Evolutionary conservation across 1,140 invertebrate species (phyloP), one percentile per base, ranked within the genome.

Genomic region (Agrypnia vestita): DNA sequence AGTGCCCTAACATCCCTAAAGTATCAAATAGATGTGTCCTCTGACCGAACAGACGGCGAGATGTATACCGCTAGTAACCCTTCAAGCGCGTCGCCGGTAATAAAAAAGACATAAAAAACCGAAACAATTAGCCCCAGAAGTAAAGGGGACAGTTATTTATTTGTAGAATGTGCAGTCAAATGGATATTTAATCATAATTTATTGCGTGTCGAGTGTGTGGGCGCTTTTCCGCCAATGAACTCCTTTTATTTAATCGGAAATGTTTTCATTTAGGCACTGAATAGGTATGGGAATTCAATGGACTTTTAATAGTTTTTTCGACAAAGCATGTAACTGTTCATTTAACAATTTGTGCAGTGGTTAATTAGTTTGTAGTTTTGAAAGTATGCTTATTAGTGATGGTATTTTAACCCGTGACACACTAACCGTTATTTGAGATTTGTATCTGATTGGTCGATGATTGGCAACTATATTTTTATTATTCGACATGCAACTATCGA

Each of bases 101-200:
- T 69, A 69, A 69, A 69, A 69, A 43, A 47, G 9, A 46, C 64
- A 69, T 69, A 46, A 69, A 69, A 69, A 15, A 69, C n/a, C 44
- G 12, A 69, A 69, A 69, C 64, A 69, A 69, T 69, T 69, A 69
- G 64, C 64, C 44, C 64, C 13, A n/a, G 12, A 47, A 47, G 35
- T 15, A 69, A 69, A 13, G 7, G 13, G 43, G 44, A 51, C 49
- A 69, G 64, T 11, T 46, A 69, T 69, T 62, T 69, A 69, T 7
- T 69, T 46, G 49, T 13, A 69, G 44, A 69, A 69, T 12, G 44
- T 47, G n/a, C 6, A n/a, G 64, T 69, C 44, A 46, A 64, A 69
- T 69, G 64, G 43, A 46, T 69, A 46, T 69, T 69, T 69, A 69
- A 69, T 69, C 64, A 69, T 46, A 17, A 69, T 69, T 69, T 69